Evolutionary conservation across 2,113 vertebrate genomes (phyloP).

Genomic region (Apeltes quadracus): DNA sequence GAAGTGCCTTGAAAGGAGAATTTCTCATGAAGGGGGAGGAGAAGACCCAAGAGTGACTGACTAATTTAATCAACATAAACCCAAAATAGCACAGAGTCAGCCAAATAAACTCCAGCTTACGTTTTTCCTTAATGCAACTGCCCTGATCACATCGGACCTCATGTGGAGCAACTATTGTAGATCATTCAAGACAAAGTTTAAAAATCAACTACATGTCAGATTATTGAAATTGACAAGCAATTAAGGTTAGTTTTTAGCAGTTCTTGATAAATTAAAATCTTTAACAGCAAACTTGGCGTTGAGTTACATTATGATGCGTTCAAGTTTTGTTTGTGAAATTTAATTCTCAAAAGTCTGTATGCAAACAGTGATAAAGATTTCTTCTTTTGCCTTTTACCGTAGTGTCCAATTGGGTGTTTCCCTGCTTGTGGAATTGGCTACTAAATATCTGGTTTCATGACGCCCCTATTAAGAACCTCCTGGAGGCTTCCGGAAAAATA

Average conservation of each 20-base stretch:
- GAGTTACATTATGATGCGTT: too few species aligned
- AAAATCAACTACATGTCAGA: background rate
- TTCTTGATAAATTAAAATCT: too few species aligned
- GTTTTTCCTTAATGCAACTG: constrained; percentile 10
- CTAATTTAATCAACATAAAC: constrained; percentile 38
- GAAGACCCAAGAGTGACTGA: constrained; percentile 36
- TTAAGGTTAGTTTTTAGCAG: too few species aligned
- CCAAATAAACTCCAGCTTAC: background rate
- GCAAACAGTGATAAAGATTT: background rate
- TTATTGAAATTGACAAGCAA: too few species aligned
- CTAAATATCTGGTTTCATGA: background rate
- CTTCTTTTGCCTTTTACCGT: background rate
- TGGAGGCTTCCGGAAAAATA: background rate
- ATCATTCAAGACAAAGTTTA: background rate
- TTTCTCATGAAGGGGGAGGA: constrained; percentile 23
- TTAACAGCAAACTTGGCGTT: too few species aligned
- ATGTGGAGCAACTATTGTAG: background rate
- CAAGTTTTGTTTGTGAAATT: background rate
- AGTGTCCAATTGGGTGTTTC: background rate
- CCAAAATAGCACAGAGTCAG: constrained; percentile 29
- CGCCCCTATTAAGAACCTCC: background rate
- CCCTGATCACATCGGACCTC: background rate
- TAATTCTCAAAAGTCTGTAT: background rate
- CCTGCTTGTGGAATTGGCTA: background rate
- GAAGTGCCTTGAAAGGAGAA: constrained; percentile 44